A percentile compares a stretch with the other conserved stretches of the same genome.
These are phyloP conservation scores for Arion vulgaris DNA, from an alignment of 1,140 invertebrate species.

Conservation along the genomic window DNA sequence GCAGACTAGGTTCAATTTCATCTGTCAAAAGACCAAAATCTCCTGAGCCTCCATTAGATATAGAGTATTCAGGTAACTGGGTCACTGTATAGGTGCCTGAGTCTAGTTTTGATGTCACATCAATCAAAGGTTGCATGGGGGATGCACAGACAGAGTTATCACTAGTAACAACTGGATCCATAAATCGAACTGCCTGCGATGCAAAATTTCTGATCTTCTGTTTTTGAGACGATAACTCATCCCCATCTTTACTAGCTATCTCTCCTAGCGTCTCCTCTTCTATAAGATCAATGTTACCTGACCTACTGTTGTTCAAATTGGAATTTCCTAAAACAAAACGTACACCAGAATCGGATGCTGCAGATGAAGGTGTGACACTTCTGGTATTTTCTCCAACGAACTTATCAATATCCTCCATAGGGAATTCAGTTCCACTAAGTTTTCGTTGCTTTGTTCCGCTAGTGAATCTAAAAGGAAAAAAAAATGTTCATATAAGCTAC, in stretches of 20 bases:
- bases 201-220: slow-evolving; percentile 43
- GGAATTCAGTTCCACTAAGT: slow-evolving; percentile 21
- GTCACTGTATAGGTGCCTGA: slow-evolving; percentile 38
- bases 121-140: slow-evolving; percentile 38
- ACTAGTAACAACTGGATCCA: slow-evolving; percentile 26
- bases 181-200: slow-evolving; percentile 35
- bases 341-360: background rate
- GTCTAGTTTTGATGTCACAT: slow-evolving; percentile 53
- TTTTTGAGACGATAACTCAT: slow-evolving; percentile 34
- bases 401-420: slow-evolving; percentile 67
- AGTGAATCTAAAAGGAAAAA: slow-evolving; percentile 18
- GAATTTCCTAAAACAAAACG: slow-evolving; percentile 9
- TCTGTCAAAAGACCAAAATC: background rate
- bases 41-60: background rate
- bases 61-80: slow-evolving; percentile 21
- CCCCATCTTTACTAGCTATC: slow-evolving; percentile 14
- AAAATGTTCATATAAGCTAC: background rate
- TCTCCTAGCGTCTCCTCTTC: background rate
- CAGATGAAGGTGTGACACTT: background rate
- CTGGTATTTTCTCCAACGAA: slow-evolving; percentile 24
- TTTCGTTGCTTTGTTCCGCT: background rate
- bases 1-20: background rate
- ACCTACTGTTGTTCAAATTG: slow-evolving; percentile 14
- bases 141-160: background rate
- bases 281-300: background rate